Percentiles rank a stretch among this genome's conserved stretches.
Evolutionary conservation across 2,113 vertebrate species (phyloP).

Genomic region (Melanerpes formicivorus): DNA sequence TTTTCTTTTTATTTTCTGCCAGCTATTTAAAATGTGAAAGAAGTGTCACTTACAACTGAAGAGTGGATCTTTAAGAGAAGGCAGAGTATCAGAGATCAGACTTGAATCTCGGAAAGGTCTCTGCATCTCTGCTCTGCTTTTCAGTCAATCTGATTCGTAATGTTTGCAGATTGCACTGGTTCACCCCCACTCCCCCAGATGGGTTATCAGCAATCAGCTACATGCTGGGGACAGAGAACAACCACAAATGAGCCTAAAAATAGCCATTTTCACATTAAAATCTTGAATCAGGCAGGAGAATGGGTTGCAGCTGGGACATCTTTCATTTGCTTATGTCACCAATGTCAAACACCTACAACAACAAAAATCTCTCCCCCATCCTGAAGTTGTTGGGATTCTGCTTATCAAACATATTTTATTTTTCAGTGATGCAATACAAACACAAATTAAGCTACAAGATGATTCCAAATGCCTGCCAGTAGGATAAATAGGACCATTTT

Average conservation of each 20-base stretch:
- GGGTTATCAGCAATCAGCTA: conserved; percentile 76
- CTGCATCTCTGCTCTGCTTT: conserved; percentile 55
- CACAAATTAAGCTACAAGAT: conserved; percentile 15
- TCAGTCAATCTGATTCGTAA: conserved; percentile 63
- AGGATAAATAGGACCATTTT: conserved; percentile 42
- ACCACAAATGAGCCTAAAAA: conserved; percentile 76
- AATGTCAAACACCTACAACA: conserved; percentile 40
- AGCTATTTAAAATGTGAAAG: conserved; percentile 64
- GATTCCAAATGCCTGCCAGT: not conserved
- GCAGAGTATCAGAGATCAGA: conserved; percentile 20
- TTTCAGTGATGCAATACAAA: conserved; percentile 20
- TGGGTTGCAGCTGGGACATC: conserved; percentile 48
- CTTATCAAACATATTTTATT: conserved; percentile 23
- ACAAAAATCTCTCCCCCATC: not conserved
- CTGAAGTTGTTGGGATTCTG: conserved; percentile 1
- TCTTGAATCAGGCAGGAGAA: conserved; percentile 35
- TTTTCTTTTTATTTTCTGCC: conserved; percentile 46
- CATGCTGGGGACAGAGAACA: conserved; percentile 63
- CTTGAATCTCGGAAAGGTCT: conserved; percentile 10
- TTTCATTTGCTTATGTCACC: conserved; percentile 64
- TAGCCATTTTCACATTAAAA: conserved; percentile 78
- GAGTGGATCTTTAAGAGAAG: conserved; percentile 37
- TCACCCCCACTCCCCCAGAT: conserved; percentile 44
- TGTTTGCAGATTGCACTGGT: conserved; percentile 71
- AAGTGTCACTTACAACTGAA: conserved; percentile 45